Conservation (phyloP, 2,113 vertebrate genomes). For the Anthoscopus minutus region DNA sequence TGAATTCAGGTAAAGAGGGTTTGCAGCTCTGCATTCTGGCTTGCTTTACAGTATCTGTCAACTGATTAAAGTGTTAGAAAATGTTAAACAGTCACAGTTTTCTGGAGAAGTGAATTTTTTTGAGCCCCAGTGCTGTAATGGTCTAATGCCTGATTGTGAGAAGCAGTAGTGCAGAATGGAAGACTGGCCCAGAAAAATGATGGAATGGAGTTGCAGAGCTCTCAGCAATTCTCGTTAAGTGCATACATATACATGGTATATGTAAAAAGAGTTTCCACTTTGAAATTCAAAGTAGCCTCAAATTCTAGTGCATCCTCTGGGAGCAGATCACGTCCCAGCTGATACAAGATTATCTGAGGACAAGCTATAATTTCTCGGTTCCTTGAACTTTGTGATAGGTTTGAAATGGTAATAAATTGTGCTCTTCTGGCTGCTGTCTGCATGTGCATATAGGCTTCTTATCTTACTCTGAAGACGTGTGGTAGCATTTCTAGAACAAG, state of each 20-base stretch:
- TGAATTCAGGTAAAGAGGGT: constrained; percentile 77
- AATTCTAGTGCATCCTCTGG: background rate
- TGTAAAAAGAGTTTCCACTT: constrained; percentile 5
- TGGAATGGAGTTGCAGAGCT: background rate
- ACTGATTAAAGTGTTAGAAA: background rate
- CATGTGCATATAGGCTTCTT: background rate
- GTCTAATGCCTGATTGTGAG: background rate
- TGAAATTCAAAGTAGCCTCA: constrained; percentile 18
- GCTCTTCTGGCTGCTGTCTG: background rate
- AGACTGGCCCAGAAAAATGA: background rate
- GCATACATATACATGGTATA: background rate
- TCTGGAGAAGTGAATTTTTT: background rate
- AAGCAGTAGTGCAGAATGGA: background rate
- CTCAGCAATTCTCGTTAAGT: background rate
- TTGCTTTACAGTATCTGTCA: background rate
- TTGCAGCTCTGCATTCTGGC: background rate
- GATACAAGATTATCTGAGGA: constrained; percentile 39
- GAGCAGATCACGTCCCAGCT: background rate
- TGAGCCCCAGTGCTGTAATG: background rate
- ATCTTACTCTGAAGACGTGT: background rate
- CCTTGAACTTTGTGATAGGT: constrained; percentile 25
- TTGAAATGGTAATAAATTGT: constrained; percentile 33
- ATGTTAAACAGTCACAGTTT: background rate
- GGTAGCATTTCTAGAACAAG: background rate
- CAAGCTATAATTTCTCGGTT: constrained; percentile 20